Percentiles rank a stretch among this genome's conserved stretches.
phyloP scores from a whole-genome alignment of 1,140 invertebrate species.

The Thereuonema tuberculata region DNA sequence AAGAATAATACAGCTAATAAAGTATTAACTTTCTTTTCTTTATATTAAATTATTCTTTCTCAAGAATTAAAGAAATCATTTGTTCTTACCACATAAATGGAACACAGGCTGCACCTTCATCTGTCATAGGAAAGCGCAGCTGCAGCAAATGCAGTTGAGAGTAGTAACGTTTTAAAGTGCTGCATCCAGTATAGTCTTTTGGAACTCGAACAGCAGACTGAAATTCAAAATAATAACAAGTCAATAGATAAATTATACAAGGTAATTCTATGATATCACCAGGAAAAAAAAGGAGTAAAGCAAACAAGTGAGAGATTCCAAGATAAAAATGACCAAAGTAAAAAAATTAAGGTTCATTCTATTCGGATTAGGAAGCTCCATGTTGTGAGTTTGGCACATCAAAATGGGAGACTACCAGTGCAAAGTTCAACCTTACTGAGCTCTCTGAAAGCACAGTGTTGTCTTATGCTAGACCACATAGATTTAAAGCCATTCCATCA shows the following conservation, averaged over 20 bases:
- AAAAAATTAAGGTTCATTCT: not conserved
- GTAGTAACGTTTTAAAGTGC: slow-evolving; percentile 80
- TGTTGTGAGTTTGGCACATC: too few species aligned
- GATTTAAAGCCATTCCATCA: too few species aligned
- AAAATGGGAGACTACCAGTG: too few species aligned
- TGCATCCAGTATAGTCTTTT: slow-evolving; percentile 63
- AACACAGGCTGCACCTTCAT: slow-evolving; percentile 54
- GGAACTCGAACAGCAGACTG: slow-evolving; percentile 56
- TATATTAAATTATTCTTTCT: too few species aligned
- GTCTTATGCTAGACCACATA: too few species aligned
- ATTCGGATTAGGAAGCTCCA: too few species aligned
- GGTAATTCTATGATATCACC: not conserved
- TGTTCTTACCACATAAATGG: slow-evolving; percentile 76
- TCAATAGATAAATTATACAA: not conserved
- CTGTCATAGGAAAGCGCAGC: slow-evolving; percentile 80
- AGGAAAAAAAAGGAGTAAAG: not conserved
- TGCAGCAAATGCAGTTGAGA: slow-evolving; percentile 85
- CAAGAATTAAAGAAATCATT: too few species aligned
- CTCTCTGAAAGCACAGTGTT: too few species aligned
- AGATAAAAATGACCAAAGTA: not conserved
- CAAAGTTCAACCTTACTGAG: too few species aligned
- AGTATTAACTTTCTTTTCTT: not conserved
- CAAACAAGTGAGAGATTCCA: not conserved
- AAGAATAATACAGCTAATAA: not conserved
- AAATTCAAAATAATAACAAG: slow-evolving; percentile 16